These are phyloP conservation scores for Antennarius maculatus DNA, from an alignment of 2,797 vertebrate genomes.

Conservation along the genomic window DNA sequence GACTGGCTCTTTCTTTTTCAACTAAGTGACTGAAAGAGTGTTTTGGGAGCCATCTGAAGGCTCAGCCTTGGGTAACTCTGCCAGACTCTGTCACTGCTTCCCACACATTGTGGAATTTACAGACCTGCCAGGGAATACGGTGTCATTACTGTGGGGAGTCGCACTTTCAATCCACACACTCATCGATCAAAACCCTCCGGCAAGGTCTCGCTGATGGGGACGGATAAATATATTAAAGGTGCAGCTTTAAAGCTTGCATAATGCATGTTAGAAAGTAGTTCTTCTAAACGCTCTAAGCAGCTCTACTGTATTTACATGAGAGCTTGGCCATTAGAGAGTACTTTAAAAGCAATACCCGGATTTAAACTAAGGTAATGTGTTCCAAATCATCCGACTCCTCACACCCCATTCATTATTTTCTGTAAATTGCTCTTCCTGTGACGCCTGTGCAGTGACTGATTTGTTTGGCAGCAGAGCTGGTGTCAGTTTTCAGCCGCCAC, in stretches of 20 bases:
- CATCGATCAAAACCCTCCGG: constrained; percentile 56
- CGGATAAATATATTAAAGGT: constrained; percentile 37
- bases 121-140: constrained; percentile 58
- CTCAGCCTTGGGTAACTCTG: constrained; percentile 49
- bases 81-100: constrained; percentile 51
- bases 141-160: constrained; percentile 57
- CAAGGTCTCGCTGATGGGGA: constrained; percentile 42
- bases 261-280: background rate
- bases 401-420: constrained; percentile 22
- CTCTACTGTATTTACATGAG: background rate
- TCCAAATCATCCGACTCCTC: constrained; percentile 6
- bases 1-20: constrained; percentile 31
- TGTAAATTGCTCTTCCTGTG: constrained; percentile 54
- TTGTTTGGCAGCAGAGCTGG: constrained; percentile 41
- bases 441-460: constrained; percentile 32
- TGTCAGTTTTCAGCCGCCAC: constrained; percentile 56
- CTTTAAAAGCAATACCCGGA: background rate
- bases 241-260: constrained; percentile 12
- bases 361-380: constrained; percentile 10
- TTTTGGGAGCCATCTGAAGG: constrained; percentile 64
- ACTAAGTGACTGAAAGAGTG: constrained; percentile 37
- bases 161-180: constrained; percentile 43
- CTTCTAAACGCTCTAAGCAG: background rate
- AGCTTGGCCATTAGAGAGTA: background rate
- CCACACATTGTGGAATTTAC: constrained; percentile 62